Percentiles rank a stretch among this genome's conserved stretches.
Evolutionary conservation across 2,113 vertebrate species (phyloP).

Genomic region (Engraulis encrasicolus): DNA sequence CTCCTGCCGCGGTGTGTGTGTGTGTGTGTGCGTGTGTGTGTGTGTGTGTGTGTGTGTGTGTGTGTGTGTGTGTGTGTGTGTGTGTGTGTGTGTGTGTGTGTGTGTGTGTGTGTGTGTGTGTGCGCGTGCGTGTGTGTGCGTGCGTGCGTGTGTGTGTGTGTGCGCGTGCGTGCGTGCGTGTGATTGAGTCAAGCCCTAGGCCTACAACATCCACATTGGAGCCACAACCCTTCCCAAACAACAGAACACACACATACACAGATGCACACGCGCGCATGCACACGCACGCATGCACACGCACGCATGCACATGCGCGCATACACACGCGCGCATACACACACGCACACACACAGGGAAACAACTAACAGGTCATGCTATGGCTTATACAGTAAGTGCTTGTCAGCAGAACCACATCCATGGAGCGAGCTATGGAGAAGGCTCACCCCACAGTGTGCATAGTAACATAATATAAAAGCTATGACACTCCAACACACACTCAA

Average conservation of each 20-base stretch:
- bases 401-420: background rate
- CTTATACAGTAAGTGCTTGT: background rate
- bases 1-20: background rate
- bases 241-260: too few species aligned
- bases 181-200: background rate
- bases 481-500: background rate
- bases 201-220: background rate
- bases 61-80: too few species aligned
- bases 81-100: too few species aligned
- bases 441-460: background rate
- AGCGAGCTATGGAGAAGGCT: background rate
- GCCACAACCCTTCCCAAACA: background rate
- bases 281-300: too few species aligned
- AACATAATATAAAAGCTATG: background rate
- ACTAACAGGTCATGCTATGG: background rate
- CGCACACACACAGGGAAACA: background rate
- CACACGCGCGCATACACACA: too few species aligned
- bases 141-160: background rate
- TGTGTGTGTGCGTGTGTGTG: background rate
- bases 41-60: slow-evolving; percentile 7
- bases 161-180: too few species aligned
- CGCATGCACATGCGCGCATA: too few species aligned
- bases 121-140: background rate
- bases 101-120: too few species aligned
- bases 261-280: too few species aligned